A percentile compares a stretch with the other conserved stretches of the same genome.
Evolutionary conservation across 2,113 vertebrate genomes (phyloP).

Genomic region (Amphilophus citrinellus): DNA sequence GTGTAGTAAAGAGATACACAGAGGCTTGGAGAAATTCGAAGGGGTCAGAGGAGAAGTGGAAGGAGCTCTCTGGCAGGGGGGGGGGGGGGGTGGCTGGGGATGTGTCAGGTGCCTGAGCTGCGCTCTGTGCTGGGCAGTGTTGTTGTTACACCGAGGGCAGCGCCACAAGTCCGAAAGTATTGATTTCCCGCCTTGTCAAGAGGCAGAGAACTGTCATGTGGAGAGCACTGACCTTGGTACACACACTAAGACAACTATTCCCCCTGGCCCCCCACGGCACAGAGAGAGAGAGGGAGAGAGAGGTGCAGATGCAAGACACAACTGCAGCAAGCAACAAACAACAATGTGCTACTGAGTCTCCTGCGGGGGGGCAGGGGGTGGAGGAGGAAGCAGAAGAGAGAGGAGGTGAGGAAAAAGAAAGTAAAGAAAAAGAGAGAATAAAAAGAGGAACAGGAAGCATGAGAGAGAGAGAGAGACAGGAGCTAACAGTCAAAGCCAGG

Average conservation of each 20-base stretch:
- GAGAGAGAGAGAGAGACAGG: constrained; percentile 81
- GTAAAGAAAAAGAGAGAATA: constrained; percentile 24
- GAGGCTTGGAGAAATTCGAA: constrained; percentile 81
- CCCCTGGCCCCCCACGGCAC: constrained; percentile 82
- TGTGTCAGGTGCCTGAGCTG: constrained; percentile 92
- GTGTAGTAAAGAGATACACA: constrained; percentile 79
- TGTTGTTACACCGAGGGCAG: constrained; percentile 98
- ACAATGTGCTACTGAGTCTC: constrained; percentile 63
- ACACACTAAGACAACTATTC: constrained; percentile 92
- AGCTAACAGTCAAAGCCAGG: constrained; percentile 77
- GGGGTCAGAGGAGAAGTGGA: constrained; percentile 81
- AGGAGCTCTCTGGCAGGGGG: constrained; percentile 87
- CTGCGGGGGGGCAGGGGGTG: background rate
- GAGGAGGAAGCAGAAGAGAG: constrained; percentile 22
- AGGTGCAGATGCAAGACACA: constrained; percentile 88
- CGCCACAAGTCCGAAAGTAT: constrained; percentile 98
- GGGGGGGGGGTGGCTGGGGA: constrained; percentile 81
- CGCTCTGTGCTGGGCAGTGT: constrained; percentile 75
- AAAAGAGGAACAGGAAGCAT: constrained; percentile 39
- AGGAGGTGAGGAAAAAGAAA: constrained; percentile 45
- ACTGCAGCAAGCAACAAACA: constrained; percentile 80
- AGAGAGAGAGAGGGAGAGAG: constrained; percentile 45
- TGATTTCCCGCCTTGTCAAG: constrained; percentile 98
- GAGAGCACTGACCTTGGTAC: constrained; percentile 95
- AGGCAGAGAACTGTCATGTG: constrained; percentile 98